Percentiles rank a stretch among this genome's conserved stretches.
Evolutionary conservation across 2,797 vertebrate species (phyloP).

Genomic region (Girardinus metallicus): DNA sequence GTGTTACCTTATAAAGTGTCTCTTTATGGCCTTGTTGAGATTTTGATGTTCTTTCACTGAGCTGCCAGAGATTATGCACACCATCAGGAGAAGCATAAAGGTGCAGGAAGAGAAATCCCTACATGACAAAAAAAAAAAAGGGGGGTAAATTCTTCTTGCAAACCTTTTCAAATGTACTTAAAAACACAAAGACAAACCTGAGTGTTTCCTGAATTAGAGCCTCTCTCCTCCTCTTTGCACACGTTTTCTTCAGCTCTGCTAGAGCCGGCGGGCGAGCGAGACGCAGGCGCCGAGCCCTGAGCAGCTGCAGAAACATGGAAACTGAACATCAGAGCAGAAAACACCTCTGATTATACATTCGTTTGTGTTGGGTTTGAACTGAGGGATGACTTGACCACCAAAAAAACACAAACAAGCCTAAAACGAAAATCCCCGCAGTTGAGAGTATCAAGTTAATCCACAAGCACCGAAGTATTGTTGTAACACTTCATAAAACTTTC

Average conservation of each 20-base stretch:
- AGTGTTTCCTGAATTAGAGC: conserved; percentile 59
- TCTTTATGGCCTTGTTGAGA: conserved; percentile 76
- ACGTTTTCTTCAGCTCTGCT: conserved; percentile 67
- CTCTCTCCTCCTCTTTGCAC: conserved; percentile 64
- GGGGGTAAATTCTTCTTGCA: neutral
- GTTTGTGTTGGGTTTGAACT: neutral
- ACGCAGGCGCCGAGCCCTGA: conserved; percentile 77
- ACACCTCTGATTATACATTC: neutral
- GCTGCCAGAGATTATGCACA: conserved; percentile 68
- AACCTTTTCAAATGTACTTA: neutral
- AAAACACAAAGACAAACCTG: conserved; percentile 50
- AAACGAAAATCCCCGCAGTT: neutral
- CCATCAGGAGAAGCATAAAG: conserved; percentile 73
- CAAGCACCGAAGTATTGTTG: neutral
- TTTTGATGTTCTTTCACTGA: conserved; percentile 59
- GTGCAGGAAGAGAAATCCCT: conserved; percentile 72
- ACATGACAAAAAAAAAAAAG: neutral
- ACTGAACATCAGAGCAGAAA: neutral
- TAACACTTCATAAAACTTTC: neutral
- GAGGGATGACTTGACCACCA: neutral
- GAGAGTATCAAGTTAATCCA: neutral
- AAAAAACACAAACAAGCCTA: neutral
- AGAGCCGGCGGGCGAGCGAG: conserved; percentile 71
- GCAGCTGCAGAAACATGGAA: conserved; percentile 68
- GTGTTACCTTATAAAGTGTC: conserved; percentile 76